Evolutionary conservation across 1,140 invertebrate species (phyloP).

Genomic region (Leptinotarsa texana): DNA sequence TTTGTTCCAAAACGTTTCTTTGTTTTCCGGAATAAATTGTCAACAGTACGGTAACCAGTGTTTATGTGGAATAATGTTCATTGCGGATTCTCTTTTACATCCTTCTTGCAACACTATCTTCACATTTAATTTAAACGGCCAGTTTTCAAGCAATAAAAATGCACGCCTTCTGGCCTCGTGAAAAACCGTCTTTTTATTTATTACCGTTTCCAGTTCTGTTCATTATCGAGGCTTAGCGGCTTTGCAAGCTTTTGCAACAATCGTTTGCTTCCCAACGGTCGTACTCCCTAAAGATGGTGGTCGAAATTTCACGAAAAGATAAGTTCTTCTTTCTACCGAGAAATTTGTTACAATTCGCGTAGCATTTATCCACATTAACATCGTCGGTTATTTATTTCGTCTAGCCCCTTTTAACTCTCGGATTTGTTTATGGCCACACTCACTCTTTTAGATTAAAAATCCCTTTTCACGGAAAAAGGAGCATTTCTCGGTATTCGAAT

Average conservation of each 20-base stretch:
- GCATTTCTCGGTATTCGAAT: background rate
- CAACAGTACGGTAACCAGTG: slow-evolving; percentile 40
- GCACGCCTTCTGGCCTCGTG: slow-evolving; percentile 56
- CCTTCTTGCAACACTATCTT: slow-evolving; percentile 53
- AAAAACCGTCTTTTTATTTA: slow-evolving; percentile 58
- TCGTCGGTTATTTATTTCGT: slow-evolving; percentile 51
- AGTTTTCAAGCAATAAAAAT: slow-evolving; percentile 58
- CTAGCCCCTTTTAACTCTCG: slow-evolving; percentile 47
- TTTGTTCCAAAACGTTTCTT: background rate
- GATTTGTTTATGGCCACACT: slow-evolving; percentile 46
- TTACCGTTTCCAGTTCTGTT: slow-evolving; percentile 38
- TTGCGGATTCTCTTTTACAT: slow-evolving; percentile 43
- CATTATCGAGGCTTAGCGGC: slow-evolving; percentile 33
- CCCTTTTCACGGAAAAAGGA: background rate
- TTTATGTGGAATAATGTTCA: slow-evolving; percentile 46
- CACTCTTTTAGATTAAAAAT: slow-evolving; percentile 41
- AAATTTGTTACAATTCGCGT: slow-evolving; percentile 53
- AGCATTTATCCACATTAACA: slow-evolving; percentile 54
- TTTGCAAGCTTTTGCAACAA: background rate
- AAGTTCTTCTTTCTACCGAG: slow-evolving; percentile 49
- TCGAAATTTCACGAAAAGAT: slow-evolving; percentile 37
- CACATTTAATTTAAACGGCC: slow-evolving; percentile 57
- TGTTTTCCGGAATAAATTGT: slow-evolving; percentile 1
- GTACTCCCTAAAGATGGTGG: slow-evolving; percentile 26
- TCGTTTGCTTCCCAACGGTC: slow-evolving; percentile 16